phyloP scores from a whole-genome alignment of 2,797 vertebrate species.

The Brotogeris chrysoptera region DNA sequence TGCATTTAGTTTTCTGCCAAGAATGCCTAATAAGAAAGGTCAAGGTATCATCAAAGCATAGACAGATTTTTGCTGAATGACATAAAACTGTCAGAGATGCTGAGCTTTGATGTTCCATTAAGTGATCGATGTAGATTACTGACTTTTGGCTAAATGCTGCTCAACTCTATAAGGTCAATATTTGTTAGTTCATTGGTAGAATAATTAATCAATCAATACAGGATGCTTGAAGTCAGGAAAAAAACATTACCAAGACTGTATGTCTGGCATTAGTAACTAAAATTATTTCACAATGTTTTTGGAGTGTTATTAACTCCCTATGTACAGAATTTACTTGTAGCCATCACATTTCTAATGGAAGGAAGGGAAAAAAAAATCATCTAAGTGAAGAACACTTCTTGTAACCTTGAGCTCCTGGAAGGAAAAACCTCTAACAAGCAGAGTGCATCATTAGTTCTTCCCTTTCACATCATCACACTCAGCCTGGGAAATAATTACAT shows the following conservation, averaged over 20 bases:
- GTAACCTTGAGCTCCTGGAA: conserved; percentile 73
- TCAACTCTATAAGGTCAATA: conserved; percentile 91
- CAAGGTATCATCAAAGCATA: conserved; percentile 87
- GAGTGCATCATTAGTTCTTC: conserved; percentile 79
- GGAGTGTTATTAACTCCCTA: conserved; percentile 69
- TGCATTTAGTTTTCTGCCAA: conserved; percentile 76
- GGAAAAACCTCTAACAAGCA: conserved; percentile 77
- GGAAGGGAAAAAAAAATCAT: background rate
- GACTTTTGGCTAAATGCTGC: conserved; percentile 87
- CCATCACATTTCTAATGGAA: conserved; percentile 20
- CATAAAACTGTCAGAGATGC: conserved; percentile 88
- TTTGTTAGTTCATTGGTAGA: conserved; percentile 97
- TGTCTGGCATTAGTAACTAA: conserved; percentile 63
- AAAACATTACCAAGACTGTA: conserved; percentile 70
- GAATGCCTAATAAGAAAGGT: conserved; percentile 81
- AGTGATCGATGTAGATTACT: conserved; percentile 92
- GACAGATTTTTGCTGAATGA: conserved; percentile 83
- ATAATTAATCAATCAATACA: conserved; percentile 98
- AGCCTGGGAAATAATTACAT: conserved; percentile 79
- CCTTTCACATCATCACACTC: conserved; percentile 74
- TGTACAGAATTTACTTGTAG: conserved; percentile 65
- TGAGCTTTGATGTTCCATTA: conserved; percentile 97
- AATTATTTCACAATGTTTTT: conserved; percentile 71
- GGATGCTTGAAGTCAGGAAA: conserved; percentile 78
- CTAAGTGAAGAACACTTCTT: conserved; percentile 62